phyloP scores from a whole-genome alignment of 2,113 vertebrate species.

The Pseudorectes ferrugineus region DNA sequence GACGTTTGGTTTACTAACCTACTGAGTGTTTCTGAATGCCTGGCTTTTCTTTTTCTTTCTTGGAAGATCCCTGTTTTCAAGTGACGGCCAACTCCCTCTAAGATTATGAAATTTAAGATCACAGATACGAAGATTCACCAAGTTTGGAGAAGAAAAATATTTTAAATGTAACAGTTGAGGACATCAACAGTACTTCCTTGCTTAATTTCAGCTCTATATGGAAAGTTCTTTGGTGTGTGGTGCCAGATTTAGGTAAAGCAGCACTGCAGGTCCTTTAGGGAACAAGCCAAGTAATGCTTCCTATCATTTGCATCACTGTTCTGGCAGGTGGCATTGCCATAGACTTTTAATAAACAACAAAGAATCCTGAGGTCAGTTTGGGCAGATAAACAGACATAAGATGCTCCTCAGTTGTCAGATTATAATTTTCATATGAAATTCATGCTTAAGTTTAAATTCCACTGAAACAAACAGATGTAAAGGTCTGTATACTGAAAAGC shows the following conservation, averaged over 20 bases:
- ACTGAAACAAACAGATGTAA: background rate
- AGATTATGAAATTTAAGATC: background rate
- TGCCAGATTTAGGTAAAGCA: background rate
- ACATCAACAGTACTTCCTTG: background rate
- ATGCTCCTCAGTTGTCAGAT: background rate
- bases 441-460: background rate
- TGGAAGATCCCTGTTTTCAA: background rate
- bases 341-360: background rate
- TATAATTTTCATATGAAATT: background rate
- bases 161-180: background rate
- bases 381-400: background rate
- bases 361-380: background rate
- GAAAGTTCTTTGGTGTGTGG: background rate
- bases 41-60: background rate
- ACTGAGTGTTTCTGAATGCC: background rate
- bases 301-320: background rate
- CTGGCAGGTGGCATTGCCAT: background rate
- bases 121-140: background rate
- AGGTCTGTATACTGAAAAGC: background rate
- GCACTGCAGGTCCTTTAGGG: background rate
- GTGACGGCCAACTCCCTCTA: background rate
- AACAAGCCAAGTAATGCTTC: background rate
- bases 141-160: background rate
- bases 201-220: background rate
- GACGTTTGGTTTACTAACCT: background rate